Percentiles rank a stretch among this genome's conserved stretches.
Conservation (phyloP, 1,140 invertebrate species). For the Bombus waltoni region DNA sequence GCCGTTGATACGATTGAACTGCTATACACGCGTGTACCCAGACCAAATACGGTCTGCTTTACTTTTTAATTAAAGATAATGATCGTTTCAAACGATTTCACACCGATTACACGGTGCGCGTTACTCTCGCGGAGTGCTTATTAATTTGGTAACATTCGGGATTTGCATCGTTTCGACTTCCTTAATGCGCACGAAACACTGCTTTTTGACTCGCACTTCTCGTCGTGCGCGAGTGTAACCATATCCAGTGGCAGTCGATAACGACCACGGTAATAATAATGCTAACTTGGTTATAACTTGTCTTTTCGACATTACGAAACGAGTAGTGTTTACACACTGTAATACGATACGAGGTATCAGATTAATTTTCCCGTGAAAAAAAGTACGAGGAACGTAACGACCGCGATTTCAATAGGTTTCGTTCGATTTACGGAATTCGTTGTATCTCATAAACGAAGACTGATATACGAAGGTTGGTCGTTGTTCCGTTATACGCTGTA, state of each 20-base stretch:
- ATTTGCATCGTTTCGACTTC: constrained; percentile 1
- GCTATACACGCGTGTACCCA: background rate
- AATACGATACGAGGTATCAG: too few relatives aligned
- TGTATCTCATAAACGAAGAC: too few relatives aligned
- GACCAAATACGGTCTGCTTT: background rate
- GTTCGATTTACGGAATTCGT: too few relatives aligned
- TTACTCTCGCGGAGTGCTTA: background rate
- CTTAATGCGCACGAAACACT: background rate
- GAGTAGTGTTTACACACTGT: too few relatives aligned
- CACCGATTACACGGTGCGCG: background rate
- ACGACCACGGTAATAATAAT: background rate
- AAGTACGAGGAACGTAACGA: too few relatives aligned
- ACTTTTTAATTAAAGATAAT: constrained; percentile 20
- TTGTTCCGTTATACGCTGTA: too few relatives aligned
- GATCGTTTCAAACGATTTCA: constrained; percentile 5
- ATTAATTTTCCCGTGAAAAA: too few relatives aligned
- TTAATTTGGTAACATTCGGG: background rate
- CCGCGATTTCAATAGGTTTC: too few relatives aligned
- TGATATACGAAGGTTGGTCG: too few relatives aligned
- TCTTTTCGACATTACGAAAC: too few relatives aligned
- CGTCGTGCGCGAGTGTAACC: background rate
- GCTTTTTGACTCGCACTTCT: background rate
- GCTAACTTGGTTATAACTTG: too few relatives aligned
- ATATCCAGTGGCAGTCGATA: background rate
- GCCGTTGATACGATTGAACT: background rate